Evolutionary conservation across 92 coral and sea anemone species (phyloP), one percentile per base, ranked within the genome.

Genomic region (Diadumene lineata): DNA sequence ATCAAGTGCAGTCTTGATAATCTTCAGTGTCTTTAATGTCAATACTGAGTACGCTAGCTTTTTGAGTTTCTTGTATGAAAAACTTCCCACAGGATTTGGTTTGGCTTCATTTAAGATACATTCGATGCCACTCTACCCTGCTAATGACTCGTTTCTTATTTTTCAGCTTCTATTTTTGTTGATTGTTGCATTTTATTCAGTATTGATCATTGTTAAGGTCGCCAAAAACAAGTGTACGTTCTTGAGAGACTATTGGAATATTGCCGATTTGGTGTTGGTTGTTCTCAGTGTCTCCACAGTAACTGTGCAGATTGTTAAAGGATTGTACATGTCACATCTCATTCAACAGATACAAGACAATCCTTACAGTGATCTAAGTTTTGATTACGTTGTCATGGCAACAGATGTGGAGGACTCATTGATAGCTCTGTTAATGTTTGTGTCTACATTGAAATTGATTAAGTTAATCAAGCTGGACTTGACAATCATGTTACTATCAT

Each of bases 321-420:
- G 69, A 18, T n/a, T 81, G 22, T 68, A 75, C 67, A 77, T 76
- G 2, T 66, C 73, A 28, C 64, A 69, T 23, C 65, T 66, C 48
- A 60, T 89, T 48, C 66, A 56, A 43, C 68, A 85, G 51, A 86
- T 85, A 16, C 80, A 74, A 8, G 38, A 31, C 43, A 89, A 89
- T 51, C 79, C 88, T 33, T 89, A 72, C 61, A 79, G 78, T 18
- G 83, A 82, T 28, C 84, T 89, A 19, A 81, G 90, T 50, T 85
- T 89, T 50, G 87, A 89, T 61, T 62, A 85, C 43, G 48, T 82
- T 69, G 69, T 72, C 31, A 11, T 79, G 33, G 85, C 73, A 58
- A 60, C 71, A 24, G 87, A 85, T 67, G 11, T 78, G 26, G 93
- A 89, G 73, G 88, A 83, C 44, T 50, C 63, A 0, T 2, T 78